These are phyloP conservation scores for Trogon surrucura DNA, from an alignment of 2,113 vertebrate genomes.

Conservation along the genomic window DNA sequence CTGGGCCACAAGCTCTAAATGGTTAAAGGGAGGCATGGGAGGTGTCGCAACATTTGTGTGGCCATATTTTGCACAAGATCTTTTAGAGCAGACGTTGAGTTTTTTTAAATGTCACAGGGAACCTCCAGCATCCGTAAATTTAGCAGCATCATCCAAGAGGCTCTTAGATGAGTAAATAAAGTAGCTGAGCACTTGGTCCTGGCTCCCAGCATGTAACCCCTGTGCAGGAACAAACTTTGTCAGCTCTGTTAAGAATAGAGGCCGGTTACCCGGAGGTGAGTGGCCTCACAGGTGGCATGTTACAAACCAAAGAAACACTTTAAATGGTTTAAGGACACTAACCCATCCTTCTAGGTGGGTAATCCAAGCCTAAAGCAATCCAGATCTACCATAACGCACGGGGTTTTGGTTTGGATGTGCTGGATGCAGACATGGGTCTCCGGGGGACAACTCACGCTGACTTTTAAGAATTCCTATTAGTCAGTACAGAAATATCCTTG, in stretches of 20 bases:
- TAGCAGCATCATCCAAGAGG: not conserved
- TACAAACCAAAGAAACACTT: not conserved
- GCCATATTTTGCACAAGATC: not conserved
- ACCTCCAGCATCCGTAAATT: not conserved
- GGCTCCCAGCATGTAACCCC: not conserved
- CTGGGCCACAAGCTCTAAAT: not conserved
- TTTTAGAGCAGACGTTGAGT: not conserved
- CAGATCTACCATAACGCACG: not conserved
- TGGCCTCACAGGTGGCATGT: not conserved
- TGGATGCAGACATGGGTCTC: not conserved
- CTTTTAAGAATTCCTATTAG: not conserved
- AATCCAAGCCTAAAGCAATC: not conserved
- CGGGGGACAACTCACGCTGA: not conserved
- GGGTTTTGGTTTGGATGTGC: not conserved
- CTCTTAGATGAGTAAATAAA: not conserved
- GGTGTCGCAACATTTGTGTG: not conserved
- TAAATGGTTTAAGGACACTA: not conserved
- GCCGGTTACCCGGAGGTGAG: not conserved
- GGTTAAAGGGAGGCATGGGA: not conserved
- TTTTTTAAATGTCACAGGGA: not conserved
- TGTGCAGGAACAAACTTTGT: not conserved
- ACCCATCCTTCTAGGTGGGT: not conserved
- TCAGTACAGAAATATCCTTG: not conserved
- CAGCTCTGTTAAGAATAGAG: not conserved
- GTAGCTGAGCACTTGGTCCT: not conserved